Evolutionary conservation across 53 echinoderm and acorn worm genomes (phyloP).

Genomic region (Pentamera pediparva): DNA sequence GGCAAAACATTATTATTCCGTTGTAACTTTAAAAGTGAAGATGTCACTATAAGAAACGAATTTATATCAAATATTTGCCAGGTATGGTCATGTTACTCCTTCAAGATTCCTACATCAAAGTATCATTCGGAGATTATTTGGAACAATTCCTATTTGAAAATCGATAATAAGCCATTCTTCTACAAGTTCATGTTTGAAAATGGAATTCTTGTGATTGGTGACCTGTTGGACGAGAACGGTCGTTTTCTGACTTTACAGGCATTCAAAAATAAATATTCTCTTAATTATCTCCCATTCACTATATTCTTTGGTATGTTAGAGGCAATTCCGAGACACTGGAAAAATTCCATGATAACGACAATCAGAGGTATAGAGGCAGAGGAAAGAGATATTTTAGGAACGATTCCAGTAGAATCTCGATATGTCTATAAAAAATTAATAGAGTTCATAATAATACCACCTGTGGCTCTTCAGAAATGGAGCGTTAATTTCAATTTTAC

Average conservation of each 20-base stretch:
- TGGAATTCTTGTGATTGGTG: background rate
- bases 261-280: background rate
- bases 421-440: too few relatives aligned
- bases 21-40: background rate
- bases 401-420: too few relatives aligned
- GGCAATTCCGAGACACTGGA: background rate
- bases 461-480: too few relatives aligned
- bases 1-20: background rate
- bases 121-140: background rate
- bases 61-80: background rate
- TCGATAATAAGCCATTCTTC: background rate
- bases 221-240: background rate
- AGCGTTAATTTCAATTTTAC: too few relatives aligned
- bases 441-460: too few relatives aligned
- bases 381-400: too few relatives aligned
- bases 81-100: background rate
- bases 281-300: background rate
- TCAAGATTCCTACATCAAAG: background rate
- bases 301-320: background rate
- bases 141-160: background rate
- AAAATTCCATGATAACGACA: too few relatives aligned
- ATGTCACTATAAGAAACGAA: background rate
- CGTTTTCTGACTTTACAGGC: background rate
- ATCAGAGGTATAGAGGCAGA: too few relatives aligned
- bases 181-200: background rate